These are phyloP conservation scores for Euborellia annulipes DNA, from an alignment of 1,140 invertebrate genomes.

Conservation along the genomic window DNA sequence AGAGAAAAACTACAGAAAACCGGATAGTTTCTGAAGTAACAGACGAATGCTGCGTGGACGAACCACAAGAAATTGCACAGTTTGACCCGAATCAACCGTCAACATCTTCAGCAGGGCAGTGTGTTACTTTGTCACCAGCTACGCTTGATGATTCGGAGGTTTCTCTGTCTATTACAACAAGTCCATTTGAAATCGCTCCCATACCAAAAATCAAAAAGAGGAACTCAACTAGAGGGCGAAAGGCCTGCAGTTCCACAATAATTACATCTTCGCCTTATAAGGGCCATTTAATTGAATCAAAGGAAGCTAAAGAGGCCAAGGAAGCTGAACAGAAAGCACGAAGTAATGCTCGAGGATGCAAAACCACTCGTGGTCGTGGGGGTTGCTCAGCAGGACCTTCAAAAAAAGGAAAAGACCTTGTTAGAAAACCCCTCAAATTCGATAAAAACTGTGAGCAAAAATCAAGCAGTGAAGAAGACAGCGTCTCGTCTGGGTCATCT, in stretches of 20 bases:
- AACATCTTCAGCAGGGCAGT: constrained; percentile 6
- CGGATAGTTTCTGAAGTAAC: no score
- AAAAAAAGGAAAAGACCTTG: no score
- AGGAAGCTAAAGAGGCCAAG: constrained; percentile 9
- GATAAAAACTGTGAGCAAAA: no score
- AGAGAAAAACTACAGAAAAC: background rate
- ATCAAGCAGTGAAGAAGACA: no score
- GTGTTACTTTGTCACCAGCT: constrained; percentile 7
- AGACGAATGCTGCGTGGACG: constrained; percentile 5
- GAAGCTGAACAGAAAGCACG: constrained; percentile 6
- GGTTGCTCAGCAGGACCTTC: no score
- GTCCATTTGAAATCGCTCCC: constrained; percentile 8
- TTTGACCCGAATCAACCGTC: constrained; percentile 6
- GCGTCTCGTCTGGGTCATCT: no score
- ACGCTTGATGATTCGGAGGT: constrained; percentile 11
- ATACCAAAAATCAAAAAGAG: constrained; percentile 3
- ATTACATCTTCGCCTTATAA: constrained; percentile 15
- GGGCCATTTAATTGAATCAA: constrained; percentile 12
- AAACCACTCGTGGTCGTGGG: background rate
- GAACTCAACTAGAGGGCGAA: constrained; percentile 11
- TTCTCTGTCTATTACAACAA: constrained; percentile 8
- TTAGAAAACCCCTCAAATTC: no score
- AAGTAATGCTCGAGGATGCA: constrained; percentile 6
- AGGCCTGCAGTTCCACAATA: constrained; percentile 8
- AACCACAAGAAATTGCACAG: no score